Evolutionary conservation across 2,888 invertebrate species (phyloP).

Genomic region (Mythimna vitellina): DNA sequence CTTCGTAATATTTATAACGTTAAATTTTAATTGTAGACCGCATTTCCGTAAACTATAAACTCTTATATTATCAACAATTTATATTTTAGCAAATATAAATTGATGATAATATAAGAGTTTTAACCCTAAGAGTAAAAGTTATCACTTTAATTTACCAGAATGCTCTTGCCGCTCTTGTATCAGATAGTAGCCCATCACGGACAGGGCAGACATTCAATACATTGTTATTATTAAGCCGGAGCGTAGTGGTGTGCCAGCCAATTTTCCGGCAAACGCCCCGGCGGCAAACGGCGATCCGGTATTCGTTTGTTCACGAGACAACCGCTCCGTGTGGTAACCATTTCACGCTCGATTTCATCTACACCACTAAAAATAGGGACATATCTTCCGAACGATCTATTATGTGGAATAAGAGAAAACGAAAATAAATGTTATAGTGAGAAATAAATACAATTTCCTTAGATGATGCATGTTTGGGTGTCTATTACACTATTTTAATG

Average conservation of each 20-base stretch:
- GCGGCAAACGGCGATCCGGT: conserved; percentile 74
- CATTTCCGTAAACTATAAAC: too few species aligned
- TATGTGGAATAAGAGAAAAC: conserved; percentile 71
- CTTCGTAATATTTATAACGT: too few species aligned
- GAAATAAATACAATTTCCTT: conserved; percentile 39
- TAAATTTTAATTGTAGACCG: too few species aligned
- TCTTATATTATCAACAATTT: too few species aligned
- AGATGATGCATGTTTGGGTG: conserved; percentile 27
- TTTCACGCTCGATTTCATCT: conserved; percentile 88
- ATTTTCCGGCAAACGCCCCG: conserved; percentile 86
- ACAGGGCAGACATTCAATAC: conserved; percentile 63
- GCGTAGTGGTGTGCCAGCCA: conserved; percentile 78
- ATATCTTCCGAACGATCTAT: conserved; percentile 74
- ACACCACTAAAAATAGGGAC: conserved; percentile 82
- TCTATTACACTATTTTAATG: conserved; percentile 20
- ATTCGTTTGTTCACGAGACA: conserved; percentile 88
- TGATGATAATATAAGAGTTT: too few species aligned
- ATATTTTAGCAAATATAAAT: too few species aligned
- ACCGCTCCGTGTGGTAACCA: conserved; percentile 85
- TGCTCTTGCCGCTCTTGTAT: conserved; percentile 21
- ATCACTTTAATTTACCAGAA: conserved; percentile 5
- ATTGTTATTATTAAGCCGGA: conserved; percentile 69
- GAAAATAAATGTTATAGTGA: conserved; percentile 62
- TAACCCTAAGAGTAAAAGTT: neutral
- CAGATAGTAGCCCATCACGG: conserved; percentile 50